These are phyloP conservation scores for Sclerurus mexicanus DNA, from an alignment of 2,113 vertebrate species.

Conservation along the genomic window DNA sequence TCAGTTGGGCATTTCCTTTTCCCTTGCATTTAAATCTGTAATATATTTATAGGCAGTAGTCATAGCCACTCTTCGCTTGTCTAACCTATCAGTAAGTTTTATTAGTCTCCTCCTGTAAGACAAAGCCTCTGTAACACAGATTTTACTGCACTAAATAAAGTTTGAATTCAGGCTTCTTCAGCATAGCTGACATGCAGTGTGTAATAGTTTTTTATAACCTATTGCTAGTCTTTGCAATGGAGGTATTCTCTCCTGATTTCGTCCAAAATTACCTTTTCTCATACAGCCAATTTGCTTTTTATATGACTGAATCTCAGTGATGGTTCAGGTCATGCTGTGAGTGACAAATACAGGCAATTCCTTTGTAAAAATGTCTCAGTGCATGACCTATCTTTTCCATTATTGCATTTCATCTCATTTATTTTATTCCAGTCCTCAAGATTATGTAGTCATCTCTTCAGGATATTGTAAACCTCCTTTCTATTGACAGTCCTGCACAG, in stretches of 20 bases:
- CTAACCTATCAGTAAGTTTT: neutral
- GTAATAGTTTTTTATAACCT: neutral
- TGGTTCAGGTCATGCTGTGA: neutral
- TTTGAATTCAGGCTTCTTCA: neutral
- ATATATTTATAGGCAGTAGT: neutral
- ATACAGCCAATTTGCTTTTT: neutral
- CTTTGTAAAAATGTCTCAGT: neutral
- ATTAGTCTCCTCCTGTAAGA: neutral
- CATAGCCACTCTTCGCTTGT: neutral
- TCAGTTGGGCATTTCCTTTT: neutral
- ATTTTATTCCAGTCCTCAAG: neutral
- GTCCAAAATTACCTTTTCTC: neutral
- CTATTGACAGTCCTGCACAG: neutral
- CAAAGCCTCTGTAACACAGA: neutral
- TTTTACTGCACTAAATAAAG: neutral
- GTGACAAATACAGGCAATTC: neutral
- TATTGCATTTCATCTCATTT: neutral
- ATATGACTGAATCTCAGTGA: neutral
- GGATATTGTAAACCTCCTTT: neutral
- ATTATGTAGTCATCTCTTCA: neutral
- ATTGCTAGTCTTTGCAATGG: neutral
- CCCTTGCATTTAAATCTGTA: neutral
- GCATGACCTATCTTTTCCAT: neutral
- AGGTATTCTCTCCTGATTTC: neutral
- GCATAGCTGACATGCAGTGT: neutral